These are phyloP conservation scores for Bellardia pandia DNA, from an alignment of 2,888 invertebrate species.

Conservation along the genomic window DNA sequence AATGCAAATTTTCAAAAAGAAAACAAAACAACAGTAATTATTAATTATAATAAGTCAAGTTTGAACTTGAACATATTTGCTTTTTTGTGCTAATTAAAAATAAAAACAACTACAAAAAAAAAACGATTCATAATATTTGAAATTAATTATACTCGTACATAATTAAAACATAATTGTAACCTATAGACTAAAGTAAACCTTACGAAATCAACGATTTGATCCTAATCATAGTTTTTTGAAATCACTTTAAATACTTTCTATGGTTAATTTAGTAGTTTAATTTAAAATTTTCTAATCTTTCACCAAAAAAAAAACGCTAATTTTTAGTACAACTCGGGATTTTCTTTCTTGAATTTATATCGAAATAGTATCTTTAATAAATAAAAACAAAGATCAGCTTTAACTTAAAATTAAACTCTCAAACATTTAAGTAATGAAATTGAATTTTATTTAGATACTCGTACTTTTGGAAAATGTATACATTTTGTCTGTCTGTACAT, in stretches of 20 bases:
- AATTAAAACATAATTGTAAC: slow-evolving; percentile 61
- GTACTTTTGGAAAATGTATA: too few relatives aligned
- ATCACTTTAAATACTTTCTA: not conserved
- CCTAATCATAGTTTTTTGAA: slow-evolving; percentile 60
- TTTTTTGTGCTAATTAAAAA: slow-evolving; percentile 61
- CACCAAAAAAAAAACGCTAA: not conserved
- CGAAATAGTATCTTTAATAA: too few relatives aligned
- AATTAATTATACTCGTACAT: slow-evolving; percentile 20
- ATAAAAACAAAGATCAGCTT: not conserved
- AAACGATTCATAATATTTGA: slow-evolving; percentile 15
- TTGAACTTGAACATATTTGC: slow-evolving; percentile 54
- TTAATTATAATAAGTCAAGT: slow-evolving; percentile 8
- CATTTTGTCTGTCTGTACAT: too few relatives aligned
- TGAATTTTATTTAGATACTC: too few relatives aligned
- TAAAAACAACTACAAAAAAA: slow-evolving; percentile 28
- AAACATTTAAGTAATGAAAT: too few relatives aligned
- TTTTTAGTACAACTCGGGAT: not conserved
- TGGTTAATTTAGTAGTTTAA: not conserved
- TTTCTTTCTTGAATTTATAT: not conserved
- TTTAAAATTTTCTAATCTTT: not conserved
- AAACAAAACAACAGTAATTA: slow-evolving; percentile 13
- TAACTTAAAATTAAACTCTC: too few relatives aligned
- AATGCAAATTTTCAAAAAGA: slow-evolving; percentile 33
- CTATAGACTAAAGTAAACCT: slow-evolving; percentile 70
- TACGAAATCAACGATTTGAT: slow-evolving; percentile 73